Percentiles rank a stretch among this genome's conserved stretches.
Evolutionary conservation across 2,888 invertebrate genomes (phyloP).

Genomic region (Laspeyria flexula): DNA sequence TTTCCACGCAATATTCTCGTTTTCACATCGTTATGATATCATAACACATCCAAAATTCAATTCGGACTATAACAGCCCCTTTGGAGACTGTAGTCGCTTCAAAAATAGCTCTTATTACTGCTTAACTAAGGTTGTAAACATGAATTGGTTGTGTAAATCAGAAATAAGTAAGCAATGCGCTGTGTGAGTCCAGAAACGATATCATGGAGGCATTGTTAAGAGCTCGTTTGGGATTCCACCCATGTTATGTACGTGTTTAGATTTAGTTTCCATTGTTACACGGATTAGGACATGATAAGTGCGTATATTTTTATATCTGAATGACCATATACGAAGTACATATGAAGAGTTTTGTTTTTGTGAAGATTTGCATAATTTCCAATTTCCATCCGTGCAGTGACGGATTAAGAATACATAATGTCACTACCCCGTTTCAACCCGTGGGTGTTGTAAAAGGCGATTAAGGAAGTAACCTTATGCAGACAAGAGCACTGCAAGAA

Average conservation of each 20-base stretch:
- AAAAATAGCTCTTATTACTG: constrained; percentile 32
- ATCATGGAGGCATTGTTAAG: constrained; percentile 80
- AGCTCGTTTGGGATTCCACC: constrained; percentile 80
- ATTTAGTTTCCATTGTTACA: constrained; percentile 48
- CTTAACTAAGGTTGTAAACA: constrained; percentile 41
- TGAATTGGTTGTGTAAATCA: constrained; percentile 46
- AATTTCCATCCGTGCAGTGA: too few relatives aligned
- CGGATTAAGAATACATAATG: too few relatives aligned
- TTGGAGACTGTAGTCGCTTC: background rate
- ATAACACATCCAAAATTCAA: constrained; percentile 69
- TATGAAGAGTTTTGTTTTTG: too few relatives aligned
- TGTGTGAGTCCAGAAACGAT: constrained; percentile 67
- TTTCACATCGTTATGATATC: constrained; percentile 61
- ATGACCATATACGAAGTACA: too few relatives aligned
- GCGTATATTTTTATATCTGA: background rate
- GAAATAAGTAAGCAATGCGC: constrained; percentile 62
- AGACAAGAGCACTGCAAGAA: too few relatives aligned
- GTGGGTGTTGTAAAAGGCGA: too few relatives aligned
- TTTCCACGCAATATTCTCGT: constrained; percentile 66
- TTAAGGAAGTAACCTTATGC: too few relatives aligned
- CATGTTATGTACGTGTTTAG: constrained; percentile 64
- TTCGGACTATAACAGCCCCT: constrained; percentile 50
- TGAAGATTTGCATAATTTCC: too few relatives aligned
- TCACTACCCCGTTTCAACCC: too few relatives aligned
- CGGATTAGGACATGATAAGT: background rate